Base-by-base conservation (phyloP, 2,888 invertebrate genomes). In the Spisula solida region DNA sequence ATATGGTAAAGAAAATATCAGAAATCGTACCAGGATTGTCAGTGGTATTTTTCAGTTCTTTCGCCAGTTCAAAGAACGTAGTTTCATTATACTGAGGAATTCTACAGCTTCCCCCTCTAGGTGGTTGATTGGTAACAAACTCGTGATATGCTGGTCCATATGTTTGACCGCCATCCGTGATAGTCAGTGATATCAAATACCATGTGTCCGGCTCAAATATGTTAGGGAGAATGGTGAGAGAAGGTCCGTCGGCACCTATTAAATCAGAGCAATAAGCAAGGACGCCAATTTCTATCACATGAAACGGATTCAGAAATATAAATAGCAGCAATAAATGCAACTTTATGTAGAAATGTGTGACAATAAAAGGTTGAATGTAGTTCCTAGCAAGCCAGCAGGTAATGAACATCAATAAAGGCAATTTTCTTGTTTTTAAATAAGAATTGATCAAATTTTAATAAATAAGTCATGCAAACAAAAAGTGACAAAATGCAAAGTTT, bases 101-200 rank as follows among this genome's bases (percentile, higher is more conserved):
- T 25, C 47, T 41, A 83, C 92, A 92, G 2, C 14, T 31, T 6
- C 92, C 92, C 4, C 79, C 88, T 47, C 48, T 82, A 2, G 92
- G 92, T 29, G 86, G 89, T 41, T n/a, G 56, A 81, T 92, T 92
- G 12, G 90, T 91, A 4, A 91, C 80, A 75, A 92, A 91, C 70
- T 92, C 92, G 51, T 92, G 87, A 78, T 89, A 91, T 2, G 91
- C 92, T 1, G 90, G 89, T 12, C 90, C 90, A 55, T 90, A 88
- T 0, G 16, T n/a, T 16, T 75, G 8, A 25, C 88, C 85, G 16
- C 85, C 81, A 4, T 70, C 16, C 0, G 34, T 20, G 48, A 89
- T 81, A 0, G 47, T 81, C 25, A 92, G 31, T 8, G 87, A 70
- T n/a, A 91, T 83, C 0, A 92, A 51, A 34, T 92, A 91, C 81